phyloP scores from a whole-genome alignment of 2,113 vertebrate species.

The Mesitornis unicolor region DNA sequence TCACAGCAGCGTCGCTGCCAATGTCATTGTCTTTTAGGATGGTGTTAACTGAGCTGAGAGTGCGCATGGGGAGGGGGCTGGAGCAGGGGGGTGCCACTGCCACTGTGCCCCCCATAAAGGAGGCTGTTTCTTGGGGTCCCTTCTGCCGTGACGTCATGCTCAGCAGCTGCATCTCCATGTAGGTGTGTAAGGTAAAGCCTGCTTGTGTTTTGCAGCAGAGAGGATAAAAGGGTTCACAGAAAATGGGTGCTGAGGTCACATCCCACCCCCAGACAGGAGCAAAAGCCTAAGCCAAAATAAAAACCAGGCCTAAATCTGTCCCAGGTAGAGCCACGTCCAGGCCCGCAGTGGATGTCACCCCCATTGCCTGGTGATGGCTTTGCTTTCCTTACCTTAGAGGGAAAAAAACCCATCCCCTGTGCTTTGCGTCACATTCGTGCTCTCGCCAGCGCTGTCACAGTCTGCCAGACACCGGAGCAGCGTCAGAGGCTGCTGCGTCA shows the following conservation, averaged over 20 bases:
- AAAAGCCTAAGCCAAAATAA: neutral
- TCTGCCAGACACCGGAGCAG: neutral
- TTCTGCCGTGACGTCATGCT: neutral
- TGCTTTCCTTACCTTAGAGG: slow-evolving; percentile 18
- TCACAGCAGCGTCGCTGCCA: neutral
- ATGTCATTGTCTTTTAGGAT: neutral
- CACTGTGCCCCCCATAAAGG: neutral
- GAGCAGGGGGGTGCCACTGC: neutral
- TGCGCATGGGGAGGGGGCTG: neutral
- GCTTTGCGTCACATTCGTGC: neutral
- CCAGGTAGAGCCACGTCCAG: neutral
- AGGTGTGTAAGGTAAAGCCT: neutral
- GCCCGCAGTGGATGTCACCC: neutral
- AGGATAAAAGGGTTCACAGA: neutral
- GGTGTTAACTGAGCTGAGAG: neutral
- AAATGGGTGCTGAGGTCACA: neutral
- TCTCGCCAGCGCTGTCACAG: neutral
- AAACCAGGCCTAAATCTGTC: neutral
- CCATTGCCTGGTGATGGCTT: neutral
- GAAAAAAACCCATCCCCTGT: neutral
- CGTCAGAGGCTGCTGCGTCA: slow-evolving; percentile 37
- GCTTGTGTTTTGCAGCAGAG: neutral
- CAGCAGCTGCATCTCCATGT: rapidly evolving
- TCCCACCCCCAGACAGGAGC: neutral
- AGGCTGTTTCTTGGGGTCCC: neutral